Evolutionary conservation across 2,797 vertebrate genomes (phyloP).

Genomic region (Lagodon rhomboides): DNA sequence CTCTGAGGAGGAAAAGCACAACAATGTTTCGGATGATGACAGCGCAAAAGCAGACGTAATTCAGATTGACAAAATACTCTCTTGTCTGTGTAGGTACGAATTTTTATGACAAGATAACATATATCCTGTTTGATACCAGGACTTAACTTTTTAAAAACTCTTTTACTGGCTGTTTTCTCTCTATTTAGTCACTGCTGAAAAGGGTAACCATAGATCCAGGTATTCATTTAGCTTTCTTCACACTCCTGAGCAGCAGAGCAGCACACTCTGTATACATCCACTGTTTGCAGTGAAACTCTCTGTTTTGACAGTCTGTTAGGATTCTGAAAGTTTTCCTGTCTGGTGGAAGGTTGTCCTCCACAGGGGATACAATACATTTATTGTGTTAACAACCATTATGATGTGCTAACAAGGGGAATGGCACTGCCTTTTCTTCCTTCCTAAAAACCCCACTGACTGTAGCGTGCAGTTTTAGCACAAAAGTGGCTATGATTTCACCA

Average conservation of each 20-base stretch:
- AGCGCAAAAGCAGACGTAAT: neutral
- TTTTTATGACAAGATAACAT: neutral
- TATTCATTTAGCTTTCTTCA: constrained; percentile 41
- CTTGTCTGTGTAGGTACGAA: neutral
- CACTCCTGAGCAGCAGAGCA: constrained; percentile 22
- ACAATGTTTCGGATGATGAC: constrained; percentile 17
- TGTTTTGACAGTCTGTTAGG: constrained; percentile 35
- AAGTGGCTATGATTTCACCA: constrained; percentile 49
- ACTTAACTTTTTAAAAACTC: constrained; percentile 2
- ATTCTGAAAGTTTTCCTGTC: constrained; percentile 34
- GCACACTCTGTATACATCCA: constrained; percentile 15
- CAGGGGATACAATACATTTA: constrained; percentile 28
- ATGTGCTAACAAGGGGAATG: constrained; percentile 49
- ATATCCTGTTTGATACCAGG: neutral
- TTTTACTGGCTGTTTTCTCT: constrained; percentile 12
- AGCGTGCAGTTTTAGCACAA: constrained; percentile 30
- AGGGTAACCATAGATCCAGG: constrained; percentile 10
- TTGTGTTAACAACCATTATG: constrained; percentile 48
- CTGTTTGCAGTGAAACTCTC: constrained; percentile 35
- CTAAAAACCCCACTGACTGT: constrained; percentile 31
- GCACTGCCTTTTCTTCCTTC: constrained; percentile 25
- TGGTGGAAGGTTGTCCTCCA: constrained; percentile 27
- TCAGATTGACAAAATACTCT: constrained; percentile 2
- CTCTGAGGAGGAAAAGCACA: constrained; percentile 15
- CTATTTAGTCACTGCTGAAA: constrained; percentile 14